A percentile compares a stretch with the other conserved stretches of the same genome.
phyloP scores from a whole-genome alignment of 2,888 invertebrate genomes.

The Molanna angustata region DNA sequence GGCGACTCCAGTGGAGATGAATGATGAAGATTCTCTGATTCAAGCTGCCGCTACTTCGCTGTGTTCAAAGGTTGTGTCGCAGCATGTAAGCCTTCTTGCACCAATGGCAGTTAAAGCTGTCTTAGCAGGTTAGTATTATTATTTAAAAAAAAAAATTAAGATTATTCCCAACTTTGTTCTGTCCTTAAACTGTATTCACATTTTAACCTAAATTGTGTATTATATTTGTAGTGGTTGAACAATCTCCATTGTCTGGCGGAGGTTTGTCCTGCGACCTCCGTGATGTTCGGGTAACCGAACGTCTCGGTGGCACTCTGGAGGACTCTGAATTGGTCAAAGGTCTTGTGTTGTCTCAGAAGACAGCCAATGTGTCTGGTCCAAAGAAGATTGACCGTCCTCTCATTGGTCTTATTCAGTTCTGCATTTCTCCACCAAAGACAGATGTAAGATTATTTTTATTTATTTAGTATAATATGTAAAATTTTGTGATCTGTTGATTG shows the following conservation, averaged over 20 bases:
- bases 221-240: constrained; percentile 48
- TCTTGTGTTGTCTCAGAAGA: constrained; percentile 88
- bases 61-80: constrained; percentile 98
- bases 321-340: constrained; percentile 96
- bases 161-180: not conserved
- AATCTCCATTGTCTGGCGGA: constrained; percentile 43
- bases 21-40: constrained; percentile 81
- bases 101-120: constrained; percentile 98
- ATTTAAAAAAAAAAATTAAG: not conserved
- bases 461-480: too few relatives aligned
- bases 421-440: constrained; percentile 98
- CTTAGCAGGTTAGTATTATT: constrained; percentile 60
- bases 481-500: too few relatives aligned
- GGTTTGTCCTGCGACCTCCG: constrained; percentile 64
- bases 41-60: constrained; percentile 97
- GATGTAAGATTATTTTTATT: constrained; percentile 63
- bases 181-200: too few relatives aligned
- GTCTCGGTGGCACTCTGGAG: constrained; percentile 95
- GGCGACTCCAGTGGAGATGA: constrained; percentile 81
- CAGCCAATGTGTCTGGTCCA: constrained; percentile 88
- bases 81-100: constrained; percentile 92
- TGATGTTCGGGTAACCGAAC: constrained; percentile 96
- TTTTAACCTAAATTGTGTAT: too few relatives aligned
- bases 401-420: constrained; percentile 98
- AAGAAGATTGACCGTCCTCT: constrained; percentile 95